Base-by-base conservation (phyloP, 2,888 invertebrate genomes). In the Amiota mariae region DNA sequence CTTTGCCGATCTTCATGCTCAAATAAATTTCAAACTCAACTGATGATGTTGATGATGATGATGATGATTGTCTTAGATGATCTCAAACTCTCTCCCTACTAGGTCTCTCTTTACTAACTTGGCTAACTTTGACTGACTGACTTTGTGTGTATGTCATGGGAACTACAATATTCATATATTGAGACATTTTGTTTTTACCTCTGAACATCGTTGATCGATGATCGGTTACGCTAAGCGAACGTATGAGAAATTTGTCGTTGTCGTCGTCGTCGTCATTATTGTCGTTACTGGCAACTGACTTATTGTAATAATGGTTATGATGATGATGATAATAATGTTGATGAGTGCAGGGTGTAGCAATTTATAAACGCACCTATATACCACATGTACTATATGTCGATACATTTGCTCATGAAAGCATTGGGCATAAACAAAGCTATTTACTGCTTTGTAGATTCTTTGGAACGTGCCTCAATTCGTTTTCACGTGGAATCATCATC, bases 231-330 rank as follows among this genome's bases (percentile, higher is more conserved):
- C 85, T 81, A 84, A 81, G 83, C 81, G 84, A 82, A 84, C 83
- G 83, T 84, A 84, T 84, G 83, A 83, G 83, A 84, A 83, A 82
- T 76, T 80, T 80, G 81, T 81, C 77, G 73, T 36, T 3, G 24
- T 24, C 24, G 24, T 24, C 24, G 24, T 24, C n/a, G n/a, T n/a
- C n/a, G n/a, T n/a, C 24, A 3, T 24, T 24, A 24, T 72, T 73
- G 78, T n/a, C 24, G 24, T 24, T 24, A 24, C 73, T 73, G 78
- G 59, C 73, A 54, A 24, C 9, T 61, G 67, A 24, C 24, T 68
- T 54, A n/a, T 54, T 68, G 15, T 36, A 36, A 36, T 36, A 6
- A 36, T 36, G 36, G 36, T 36, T 36, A 51, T 54, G 54, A 68
- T n/a, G n/a, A n/a, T n/a, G n/a, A n/a, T n/a, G n/a, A n/a, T n/a